Evolutionary conservation across 2,113 vertebrate species (phyloP), one percentile per base, ranked within the genome.

Genomic region (Ceyx melanurus): DNA sequence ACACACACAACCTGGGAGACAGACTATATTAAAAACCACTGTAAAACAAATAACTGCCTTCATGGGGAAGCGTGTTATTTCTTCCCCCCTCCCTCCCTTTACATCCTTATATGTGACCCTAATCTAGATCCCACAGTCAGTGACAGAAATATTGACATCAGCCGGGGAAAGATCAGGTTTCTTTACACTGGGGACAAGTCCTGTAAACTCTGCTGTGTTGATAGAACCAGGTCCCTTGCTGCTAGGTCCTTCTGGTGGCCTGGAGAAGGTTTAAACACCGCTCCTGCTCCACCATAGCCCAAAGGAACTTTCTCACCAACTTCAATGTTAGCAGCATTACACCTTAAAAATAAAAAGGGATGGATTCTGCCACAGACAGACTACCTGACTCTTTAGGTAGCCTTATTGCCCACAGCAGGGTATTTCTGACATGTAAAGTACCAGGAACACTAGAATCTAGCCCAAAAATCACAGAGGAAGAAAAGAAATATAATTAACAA

Each of bases 111-210:
- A 92, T 91, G 91, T 94, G 91, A 92, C 92, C 93, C 87, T 89
- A 40, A 88, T 95, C 94, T 93, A 87, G 91, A 89, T 94, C 87
- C 88, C 89, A 54, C 82, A 92, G 91, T 17, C 79, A 91, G 80
- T 81, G 91, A 94, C 96, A 96, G 94, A 95, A 96, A 94, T 96
- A 94, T 89, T 89, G 91, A 95, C 93, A 95, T 91, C 90, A 93
- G 76, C 56, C 73, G 11, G 82, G 51, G 57, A 88, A 80, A 86
- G 86, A 94, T 95, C 93, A 60, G 53, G 56, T 89, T 94, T 95
- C 88, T 78, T 89, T 79, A 67, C 92, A 61, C 91, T 62, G n/a
- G 91, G 57, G 94, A 92, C 17, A 2, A 79, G 87, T 92, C 94
- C 87, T 94, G 82, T 94, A 94, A 95, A 96, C 95, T 93, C 82